phyloP scores from a whole-genome alignment of 2,113 vertebrate species.

The Carassius auratus region DNA sequence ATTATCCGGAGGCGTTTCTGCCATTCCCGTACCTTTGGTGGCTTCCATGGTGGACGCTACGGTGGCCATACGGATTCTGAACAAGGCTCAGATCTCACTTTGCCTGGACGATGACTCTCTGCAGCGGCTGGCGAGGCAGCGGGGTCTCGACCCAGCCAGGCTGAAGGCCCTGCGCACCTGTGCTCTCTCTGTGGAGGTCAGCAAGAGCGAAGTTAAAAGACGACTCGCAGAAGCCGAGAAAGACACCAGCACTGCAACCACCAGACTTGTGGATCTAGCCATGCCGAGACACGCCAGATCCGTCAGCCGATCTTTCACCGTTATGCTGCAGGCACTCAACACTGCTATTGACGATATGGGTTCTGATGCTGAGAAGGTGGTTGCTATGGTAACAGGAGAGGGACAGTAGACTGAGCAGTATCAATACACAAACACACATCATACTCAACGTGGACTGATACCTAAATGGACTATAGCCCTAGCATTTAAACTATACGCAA shows the following conservation, averaged over 20 bases:
- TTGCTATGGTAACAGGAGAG: no score
- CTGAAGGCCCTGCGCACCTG: constrained; percentile 68
- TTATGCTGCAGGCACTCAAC: no score
- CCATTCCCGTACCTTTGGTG: constrained; percentile 73
- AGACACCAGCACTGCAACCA: constrained; percentile 54
- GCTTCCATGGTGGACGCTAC: constrained; percentile 74
- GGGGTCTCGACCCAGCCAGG: constrained; percentile 46
- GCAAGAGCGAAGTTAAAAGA: constrained; percentile 69
- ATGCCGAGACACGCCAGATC: no score
- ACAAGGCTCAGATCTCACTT: constrained; percentile 69
- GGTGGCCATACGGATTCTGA: constrained; percentile 68
- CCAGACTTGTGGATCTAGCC: constrained; percentile 46
- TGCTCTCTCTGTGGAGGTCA: constrained; percentile 69
- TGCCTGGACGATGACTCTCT: constrained; percentile 70
- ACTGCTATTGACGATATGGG: no score
- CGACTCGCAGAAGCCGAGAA: constrained; percentile 67
- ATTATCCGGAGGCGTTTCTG: constrained; percentile 70
- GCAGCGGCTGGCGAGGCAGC: constrained; percentile 63
- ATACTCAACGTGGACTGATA: no score
- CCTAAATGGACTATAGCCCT: no score
- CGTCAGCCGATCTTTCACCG: no score
- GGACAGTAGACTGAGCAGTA: no score
- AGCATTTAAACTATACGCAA: no score
- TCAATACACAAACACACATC: no score
- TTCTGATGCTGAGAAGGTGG: no score